phyloP scores from a whole-genome alignment of 2,113 vertebrate genomes.

The Chamaea fasciata region DNA sequence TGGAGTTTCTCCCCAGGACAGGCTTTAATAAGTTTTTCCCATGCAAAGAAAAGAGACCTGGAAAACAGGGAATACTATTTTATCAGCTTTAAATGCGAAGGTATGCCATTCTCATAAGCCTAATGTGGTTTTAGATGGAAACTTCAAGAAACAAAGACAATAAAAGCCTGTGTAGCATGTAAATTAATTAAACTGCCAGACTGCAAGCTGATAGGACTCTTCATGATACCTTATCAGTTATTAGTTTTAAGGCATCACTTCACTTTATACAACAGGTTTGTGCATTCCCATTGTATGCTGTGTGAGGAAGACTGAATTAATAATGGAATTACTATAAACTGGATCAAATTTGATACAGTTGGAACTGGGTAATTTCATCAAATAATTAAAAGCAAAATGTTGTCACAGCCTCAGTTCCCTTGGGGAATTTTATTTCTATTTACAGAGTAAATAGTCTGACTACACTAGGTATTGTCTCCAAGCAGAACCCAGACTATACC shows the following conservation, averaged over 20 bases:
- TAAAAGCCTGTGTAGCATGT: neutral
- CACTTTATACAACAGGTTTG: neutral
- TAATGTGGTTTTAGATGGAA: neutral
- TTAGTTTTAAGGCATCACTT: neutral
- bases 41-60: neutral
- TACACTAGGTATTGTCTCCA: slow-evolving; percentile 8
- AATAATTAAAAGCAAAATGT: neutral
- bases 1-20: neutral
- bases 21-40: neutral
- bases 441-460: neutral
- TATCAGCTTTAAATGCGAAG: neutral
- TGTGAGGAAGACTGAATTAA: neutral
- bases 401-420: neutral
- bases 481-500: neutral
- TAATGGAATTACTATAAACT: neutral
- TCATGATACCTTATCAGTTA: neutral
- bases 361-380: neutral
- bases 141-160: neutral
- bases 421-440: slow-evolving; percentile 30
- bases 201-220: neutral
- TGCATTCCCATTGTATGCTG: neutral
- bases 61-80: neutral
- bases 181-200: neutral
- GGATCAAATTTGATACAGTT: neutral
- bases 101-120: neutral